Evolutionary conservation across 1,140 invertebrate species (phyloP).

Genomic region (Hylaeus anthracinus): DNA sequence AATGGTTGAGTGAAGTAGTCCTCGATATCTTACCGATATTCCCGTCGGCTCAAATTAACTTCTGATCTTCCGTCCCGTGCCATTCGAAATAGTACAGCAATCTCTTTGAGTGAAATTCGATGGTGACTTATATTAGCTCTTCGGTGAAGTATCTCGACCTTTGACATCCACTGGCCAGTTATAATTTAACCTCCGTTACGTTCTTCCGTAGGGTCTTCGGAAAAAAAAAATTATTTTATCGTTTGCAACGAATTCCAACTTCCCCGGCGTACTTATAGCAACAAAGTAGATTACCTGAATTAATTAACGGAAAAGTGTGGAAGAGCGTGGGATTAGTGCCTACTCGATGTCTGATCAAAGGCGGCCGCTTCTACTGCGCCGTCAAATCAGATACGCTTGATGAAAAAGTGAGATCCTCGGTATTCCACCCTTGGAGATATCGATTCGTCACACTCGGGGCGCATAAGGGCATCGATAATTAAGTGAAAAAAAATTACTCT

Average conservation of each 20-base stretch:
- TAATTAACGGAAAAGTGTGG: conserved; percentile 10
- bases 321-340: neutral
- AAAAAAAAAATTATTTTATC: conserved; percentile 10
- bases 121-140: neutral
- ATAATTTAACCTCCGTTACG: neutral
- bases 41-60: neutral
- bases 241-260: neutral
- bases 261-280: neutral
- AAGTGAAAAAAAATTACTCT: neutral
- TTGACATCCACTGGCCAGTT: neutral
- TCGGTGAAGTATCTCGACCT: neutral
- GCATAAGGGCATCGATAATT: neutral
- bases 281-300: conserved; percentile 1
- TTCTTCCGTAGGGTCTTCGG: neutral
- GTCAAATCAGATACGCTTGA: neutral
- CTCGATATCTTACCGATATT: neutral
- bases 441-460: neutral
- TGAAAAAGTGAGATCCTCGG: neutral
- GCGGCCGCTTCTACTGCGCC: neutral
- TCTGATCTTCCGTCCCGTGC: neutral
- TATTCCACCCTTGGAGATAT: neutral
- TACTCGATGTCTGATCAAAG: conserved; percentile 7
- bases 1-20: too few species aligned
- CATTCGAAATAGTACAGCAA: neutral
- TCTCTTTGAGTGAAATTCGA: neutral